Base-by-base conservation (phyloP, 2,888 invertebrate genomes). In the Stenodera caucasica region DNA sequence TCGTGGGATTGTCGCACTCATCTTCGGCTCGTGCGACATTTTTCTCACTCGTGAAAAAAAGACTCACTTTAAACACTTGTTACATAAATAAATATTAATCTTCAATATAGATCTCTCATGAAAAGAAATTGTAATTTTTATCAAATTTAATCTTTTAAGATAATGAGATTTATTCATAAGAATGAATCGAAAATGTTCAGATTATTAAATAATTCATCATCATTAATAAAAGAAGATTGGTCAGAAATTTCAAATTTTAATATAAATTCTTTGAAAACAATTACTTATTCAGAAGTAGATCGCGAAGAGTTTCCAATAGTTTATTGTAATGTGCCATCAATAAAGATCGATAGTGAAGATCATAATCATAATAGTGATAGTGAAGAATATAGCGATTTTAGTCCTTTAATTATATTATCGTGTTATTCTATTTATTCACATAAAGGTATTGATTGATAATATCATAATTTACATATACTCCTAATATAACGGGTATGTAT, bases 231-330 rank as follows among this genome's bases (percentile, higher is more conserved):
- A 77, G 83, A 82, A 58, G 84, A 81, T 71, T 86, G 85, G 85
- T 78, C 78, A 53, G 84, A 85, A 63, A 59, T 82, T 15, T 81
- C 84, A n/a, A 80, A 76, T 51, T 76, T 85, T 53, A 87, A 84
- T 75, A 76, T 83, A 62, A 84, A 84, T 69, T 80, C 80, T 49
- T 82, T 77, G 52, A 86, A 87, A 78, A 85, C 85, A 75, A 81
- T 90, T 70, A 87, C 89, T 12, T 85, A 88, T 68, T 90, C 90
- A 40, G 87, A 86, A 71, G 74, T 84, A 54, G 89, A 90, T 74
- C 82, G 81, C 67, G 84, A 86, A 69, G 88, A 83, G 65, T 77
- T 76, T 32, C 85, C 89, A 0, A 82, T 88, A 60, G 86, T 88
- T 65, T 87, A 86, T 72, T 78, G 82, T 49, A 83, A 84, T 72